Evolutionary conservation across 2,888 invertebrate species (phyloP), one percentile per base, ranked within the genome.

Genomic region (Hydrotaea cyrtoneurina): DNA sequence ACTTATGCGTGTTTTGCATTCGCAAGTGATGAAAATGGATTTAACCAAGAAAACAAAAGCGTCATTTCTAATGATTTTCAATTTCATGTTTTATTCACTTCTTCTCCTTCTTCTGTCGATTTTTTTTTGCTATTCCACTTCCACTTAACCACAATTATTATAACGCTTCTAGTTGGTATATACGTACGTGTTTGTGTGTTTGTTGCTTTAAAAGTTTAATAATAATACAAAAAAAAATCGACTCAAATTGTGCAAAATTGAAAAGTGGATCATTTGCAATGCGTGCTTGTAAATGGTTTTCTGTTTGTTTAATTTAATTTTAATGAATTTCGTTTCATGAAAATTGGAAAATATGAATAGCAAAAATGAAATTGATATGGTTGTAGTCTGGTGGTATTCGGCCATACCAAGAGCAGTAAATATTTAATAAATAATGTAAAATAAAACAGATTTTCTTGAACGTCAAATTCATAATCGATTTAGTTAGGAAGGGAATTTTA

Each of bases 181-280:
- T 31, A 13, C 26, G 62, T n/a, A 13, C 10, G 36, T 36, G 31
- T 8, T 31, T 36, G 17, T 64, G 31, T 46, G 69, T 2, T 4
- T 31, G 3, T 31, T 2, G 7, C 31, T 2, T 69, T 43, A 23
- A 23, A 46, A 46, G 66, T 13, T 39, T 21, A n/a, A n/a, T n/a
- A n/a, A n/a, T n/a, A n/a, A n/a, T n/a, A n/a, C n/a, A 31, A 31
- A 31, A 31, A 7, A 31, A 31, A 23, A 69, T 69, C 15, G 46
- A 69, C 46, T 69, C n/a, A 69, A 46, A 62, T 62, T 62, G 31
- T n/a, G 31, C 31, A 3, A n/a, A n/a, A 46, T 69, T 39, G 66
- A 64, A 59, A 59, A 59, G 23, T 26, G 23, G 26, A 26, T 23
- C 23, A 23, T 23, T 55, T 55, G 55, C 55, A 7, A 17, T 55